Percentiles rank a stretch among this genome's conserved stretches.
Evolutionary conservation across 2,888 invertebrate species (phyloP).

Genomic region (Pachycephus smyrnensis): DNA sequence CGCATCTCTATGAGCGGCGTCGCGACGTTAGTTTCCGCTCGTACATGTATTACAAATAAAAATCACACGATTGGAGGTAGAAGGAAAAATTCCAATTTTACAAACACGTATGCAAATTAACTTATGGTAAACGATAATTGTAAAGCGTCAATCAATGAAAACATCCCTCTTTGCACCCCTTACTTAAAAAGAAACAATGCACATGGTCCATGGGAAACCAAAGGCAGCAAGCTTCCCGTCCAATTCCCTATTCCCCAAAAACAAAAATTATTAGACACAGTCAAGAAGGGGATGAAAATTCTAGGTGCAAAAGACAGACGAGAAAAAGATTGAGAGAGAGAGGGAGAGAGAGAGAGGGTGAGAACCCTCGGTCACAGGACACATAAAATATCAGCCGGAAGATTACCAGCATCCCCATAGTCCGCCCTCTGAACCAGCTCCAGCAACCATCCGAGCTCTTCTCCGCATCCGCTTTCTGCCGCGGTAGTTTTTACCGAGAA

Average conservation of each 20-base stretch:
- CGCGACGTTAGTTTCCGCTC: neutral
- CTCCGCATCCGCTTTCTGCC: constrained; percentile 51
- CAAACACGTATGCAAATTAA: no score
- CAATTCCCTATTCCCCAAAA: neutral
- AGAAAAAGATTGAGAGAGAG: constrained; percentile 4
- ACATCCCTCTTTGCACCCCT: neutral
- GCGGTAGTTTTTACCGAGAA: constrained; percentile 54
- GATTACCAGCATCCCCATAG: constrained; percentile 54
- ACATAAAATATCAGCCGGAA: constrained; percentile 64
- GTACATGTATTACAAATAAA: neutral
- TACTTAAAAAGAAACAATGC: neutral
- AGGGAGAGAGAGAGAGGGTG: constrained; percentile 15
- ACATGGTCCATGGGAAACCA: neutral
- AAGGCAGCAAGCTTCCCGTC: neutral
- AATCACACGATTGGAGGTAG: neutral
- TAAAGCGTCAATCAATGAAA: neutral
- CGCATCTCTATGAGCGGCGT: neutral
- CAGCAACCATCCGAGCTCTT: constrained; percentile 41
- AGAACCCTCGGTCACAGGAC: constrained; percentile 50
- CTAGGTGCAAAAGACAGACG: constrained; percentile 13
- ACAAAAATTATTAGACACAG: neutral
- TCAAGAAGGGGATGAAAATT: neutral
- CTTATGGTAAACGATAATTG: no score
- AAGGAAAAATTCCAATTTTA: neutral
- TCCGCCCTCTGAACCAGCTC: constrained; percentile 21